Percentiles rank a stretch among this genome's conserved stretches.
Evolutionary conservation across 2,797 vertebrate species (phyloP).

Genomic region (Myotis myotis): DNA sequence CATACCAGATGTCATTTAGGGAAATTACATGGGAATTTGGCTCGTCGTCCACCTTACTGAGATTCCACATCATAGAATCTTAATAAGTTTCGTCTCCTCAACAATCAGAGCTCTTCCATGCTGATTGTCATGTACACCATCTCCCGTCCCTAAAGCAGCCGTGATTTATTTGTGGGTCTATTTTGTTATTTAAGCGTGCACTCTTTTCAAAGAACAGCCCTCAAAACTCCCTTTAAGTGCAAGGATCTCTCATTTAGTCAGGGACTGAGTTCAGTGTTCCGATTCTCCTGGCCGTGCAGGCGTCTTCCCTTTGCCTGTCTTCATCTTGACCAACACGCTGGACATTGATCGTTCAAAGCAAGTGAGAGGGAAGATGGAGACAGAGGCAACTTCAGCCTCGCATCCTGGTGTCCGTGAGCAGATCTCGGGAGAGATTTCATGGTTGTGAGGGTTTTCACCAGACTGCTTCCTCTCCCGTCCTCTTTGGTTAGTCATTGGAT

Average conservation of each 20-base stretch:
- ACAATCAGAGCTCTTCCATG: background rate
- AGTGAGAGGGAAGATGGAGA: background rate
- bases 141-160: background rate
- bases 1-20: background rate
- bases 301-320: background rate
- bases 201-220: background rate
- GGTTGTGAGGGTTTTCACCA: background rate
- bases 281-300: fast-evolving
- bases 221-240: background rate
- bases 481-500: background rate
- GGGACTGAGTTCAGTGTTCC: background rate
- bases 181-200: background rate
- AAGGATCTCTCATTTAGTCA: background rate
- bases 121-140: background rate
- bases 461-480: background rate
- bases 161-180: background rate
- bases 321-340: background rate
- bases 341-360: background rate
- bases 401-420: background rate
- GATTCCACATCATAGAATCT: background rate
- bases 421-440: background rate
- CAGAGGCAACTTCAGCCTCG: background rate
- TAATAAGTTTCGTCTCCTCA: background rate
- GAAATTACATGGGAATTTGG: background rate
- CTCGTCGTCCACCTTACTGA: background rate